Evolutionary conservation across 37 sponge, comb jelly and placozoan genomes (phyloP), one percentile per base, ranked within the genome.

Genomic region (Aphrocallistes beatrix): DNA sequence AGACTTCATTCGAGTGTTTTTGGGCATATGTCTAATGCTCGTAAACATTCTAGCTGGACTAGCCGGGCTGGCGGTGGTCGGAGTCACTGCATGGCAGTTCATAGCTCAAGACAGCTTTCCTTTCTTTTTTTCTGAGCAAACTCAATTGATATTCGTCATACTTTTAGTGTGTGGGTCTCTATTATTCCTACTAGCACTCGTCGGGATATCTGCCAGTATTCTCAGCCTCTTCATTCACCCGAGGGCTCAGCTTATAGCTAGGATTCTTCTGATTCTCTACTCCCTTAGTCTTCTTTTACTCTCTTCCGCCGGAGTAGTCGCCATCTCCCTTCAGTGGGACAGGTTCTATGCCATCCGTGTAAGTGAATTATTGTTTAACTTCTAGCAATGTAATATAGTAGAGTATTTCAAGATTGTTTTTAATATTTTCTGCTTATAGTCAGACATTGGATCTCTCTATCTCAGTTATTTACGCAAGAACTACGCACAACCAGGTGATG

Each of bases 191-290:
- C 34, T 60, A 25, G 75, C 75, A 6, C 75, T 60, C 3, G 1
- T 32, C 34, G 75, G 75, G 25, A 60, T 60, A 3, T 60, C n/a
- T 19, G 75, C 32, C n/a, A 30, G 75, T 6, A 60, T 60, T 28
- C 75, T 60, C 75, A 60, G 75, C 34, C 75, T 60, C 75, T 60
- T 60, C 34, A 60, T 60, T 32, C 75, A 60, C 34, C 75, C 75
- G 28, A 60, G 75, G n/a, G 10, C 17, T 6, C 75, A 60, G 75
- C 34, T 60, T 13, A 19, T 60, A 30, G 75, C 75, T 30, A 60
- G 75, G 34, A 30, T 60, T 60, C 28, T 60, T 13, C 8, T 60
- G 3, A 21, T 60, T 60, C 75, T 60, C 75, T 60, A 60, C 21
- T 60, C 75, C 3, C 75, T 60, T 6, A 30, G 28, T 19, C 75